These are phyloP conservation scores for Nothura maculosa DNA, from an alignment of 2,797 vertebrate species.

Conservation along the genomic window DNA sequence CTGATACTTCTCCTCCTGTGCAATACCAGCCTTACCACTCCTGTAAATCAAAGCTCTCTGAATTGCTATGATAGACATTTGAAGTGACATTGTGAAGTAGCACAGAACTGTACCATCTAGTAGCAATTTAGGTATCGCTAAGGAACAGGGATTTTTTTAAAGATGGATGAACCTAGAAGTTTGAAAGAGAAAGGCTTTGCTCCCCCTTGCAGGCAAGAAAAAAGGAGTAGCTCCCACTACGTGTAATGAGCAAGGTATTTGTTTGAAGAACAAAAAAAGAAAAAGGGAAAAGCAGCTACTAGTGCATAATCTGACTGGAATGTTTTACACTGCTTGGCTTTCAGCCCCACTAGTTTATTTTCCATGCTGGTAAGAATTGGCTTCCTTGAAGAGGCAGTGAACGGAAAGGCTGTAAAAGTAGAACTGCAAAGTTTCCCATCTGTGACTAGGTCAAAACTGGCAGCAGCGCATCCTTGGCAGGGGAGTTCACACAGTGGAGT, in stretches of 20 bases:
- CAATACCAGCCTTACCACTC: neutral
- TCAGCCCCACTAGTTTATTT: neutral
- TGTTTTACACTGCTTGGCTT: neutral
- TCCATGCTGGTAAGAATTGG: neutral
- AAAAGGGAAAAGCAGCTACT: neutral
- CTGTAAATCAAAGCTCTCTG: slow-evolving; percentile 18
- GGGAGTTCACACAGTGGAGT: neutral
- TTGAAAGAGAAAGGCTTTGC: neutral
- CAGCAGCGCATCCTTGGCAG: neutral
- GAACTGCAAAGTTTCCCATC: neutral
- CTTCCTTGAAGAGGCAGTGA: neutral
- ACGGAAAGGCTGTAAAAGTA: neutral
- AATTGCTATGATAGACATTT: neutral
- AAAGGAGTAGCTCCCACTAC: neutral
- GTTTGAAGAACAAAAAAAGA: neutral
- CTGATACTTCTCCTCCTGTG: slow-evolving; percentile 8
- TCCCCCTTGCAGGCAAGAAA: neutral
- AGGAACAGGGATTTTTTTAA: neutral
- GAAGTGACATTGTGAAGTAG: neutral
- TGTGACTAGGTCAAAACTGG: neutral
- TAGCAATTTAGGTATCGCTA: neutral
- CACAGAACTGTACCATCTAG: neutral
- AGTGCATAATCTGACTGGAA: neutral
- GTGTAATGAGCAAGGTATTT: neutral
- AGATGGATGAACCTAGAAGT: neutral